phyloP scores from a whole-genome alignment of 2,113 vertebrate genomes.

The Glaucidium brasilianum region DNA sequence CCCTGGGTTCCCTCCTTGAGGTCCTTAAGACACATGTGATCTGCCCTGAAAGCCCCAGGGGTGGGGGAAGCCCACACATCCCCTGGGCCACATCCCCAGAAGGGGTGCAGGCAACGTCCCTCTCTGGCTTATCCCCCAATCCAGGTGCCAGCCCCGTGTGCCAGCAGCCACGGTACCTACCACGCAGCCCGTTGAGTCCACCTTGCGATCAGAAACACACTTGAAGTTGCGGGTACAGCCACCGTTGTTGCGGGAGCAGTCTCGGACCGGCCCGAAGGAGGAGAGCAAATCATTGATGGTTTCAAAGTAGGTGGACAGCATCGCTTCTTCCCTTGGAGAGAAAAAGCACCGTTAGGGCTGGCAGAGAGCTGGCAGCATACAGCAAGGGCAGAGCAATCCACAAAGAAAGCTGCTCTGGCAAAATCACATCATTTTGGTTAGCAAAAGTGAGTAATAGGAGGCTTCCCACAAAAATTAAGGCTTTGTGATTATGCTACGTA shows the following conservation, averaged over 20 bases:
- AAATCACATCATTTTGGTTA: accelerated
- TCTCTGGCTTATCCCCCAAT: background rate
- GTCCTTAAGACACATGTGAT: background rate
- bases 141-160: background rate
- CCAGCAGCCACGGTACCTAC: constrained; percentile 65
- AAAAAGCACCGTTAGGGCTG: constrained; percentile 60
- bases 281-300: constrained; percentile 93
- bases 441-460: accelerated
- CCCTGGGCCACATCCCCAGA: accelerated
- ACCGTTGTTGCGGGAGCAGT: constrained; percentile 94
- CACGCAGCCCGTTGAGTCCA: constrained; percentile 95
- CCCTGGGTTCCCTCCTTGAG: background rate
- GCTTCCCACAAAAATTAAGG: background rate
- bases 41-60: accelerated
- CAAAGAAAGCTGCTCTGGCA: background rate
- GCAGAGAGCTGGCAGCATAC: background rate
- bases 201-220: constrained; percentile 90
- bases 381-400: accelerated
- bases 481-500: accelerated
- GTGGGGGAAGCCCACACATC: background rate
- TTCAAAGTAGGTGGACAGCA: constrained; percentile 97
- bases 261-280: constrained; percentile 93
- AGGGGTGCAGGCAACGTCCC: background rate
- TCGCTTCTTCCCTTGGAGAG: constrained; percentile 90
- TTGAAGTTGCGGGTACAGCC: constrained; percentile 98